These are phyloP conservation scores for Cryptus armator DNA, from an alignment of 2,888 invertebrate species.

Conservation along the genomic window DNA sequence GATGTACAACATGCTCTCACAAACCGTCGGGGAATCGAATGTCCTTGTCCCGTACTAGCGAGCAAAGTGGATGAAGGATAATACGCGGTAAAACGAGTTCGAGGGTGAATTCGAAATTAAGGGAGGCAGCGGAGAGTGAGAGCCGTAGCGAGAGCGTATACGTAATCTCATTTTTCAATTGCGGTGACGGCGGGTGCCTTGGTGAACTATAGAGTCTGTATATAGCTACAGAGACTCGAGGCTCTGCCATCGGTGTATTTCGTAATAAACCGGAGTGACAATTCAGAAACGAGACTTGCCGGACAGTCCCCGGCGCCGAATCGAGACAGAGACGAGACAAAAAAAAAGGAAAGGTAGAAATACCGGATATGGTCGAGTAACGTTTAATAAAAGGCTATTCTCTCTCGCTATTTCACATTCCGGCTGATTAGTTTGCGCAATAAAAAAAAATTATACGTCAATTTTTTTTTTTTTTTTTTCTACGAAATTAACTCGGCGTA, in stretches of 20 bases:
- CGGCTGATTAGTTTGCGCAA: neutral
- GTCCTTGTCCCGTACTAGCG: constrained; percentile 78
- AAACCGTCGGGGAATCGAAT: constrained; percentile 72
- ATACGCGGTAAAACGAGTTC: constrained; percentile 80
- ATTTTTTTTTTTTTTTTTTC: neutral
- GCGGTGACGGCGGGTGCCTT: constrained; percentile 64
- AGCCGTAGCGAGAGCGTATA: constrained; percentile 21
- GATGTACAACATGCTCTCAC: constrained; percentile 4
- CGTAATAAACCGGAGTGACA: constrained; percentile 61
- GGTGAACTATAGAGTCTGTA: constrained; percentile 19
- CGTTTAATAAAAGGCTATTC: neutral
- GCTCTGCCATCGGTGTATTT: constrained; percentile 15
- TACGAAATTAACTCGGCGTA: neutral
- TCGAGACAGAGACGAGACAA: constrained; percentile 3
- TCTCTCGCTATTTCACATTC: neutral
- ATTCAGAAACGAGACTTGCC: constrained; percentile 27
- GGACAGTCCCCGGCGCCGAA: constrained; percentile 26
- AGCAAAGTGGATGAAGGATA: constrained; percentile 83
- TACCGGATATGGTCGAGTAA: neutral
- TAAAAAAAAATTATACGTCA: neutral
- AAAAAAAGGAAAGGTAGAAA: neutral
- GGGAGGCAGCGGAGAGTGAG: constrained; percentile 46
- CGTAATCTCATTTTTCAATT: constrained; percentile 82
- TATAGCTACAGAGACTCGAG: constrained; percentile 23
- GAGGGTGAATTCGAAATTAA: constrained; percentile 84